phyloP scores from a whole-genome alignment of 2,888 invertebrate species.

The Branchellion lobata region DNA sequence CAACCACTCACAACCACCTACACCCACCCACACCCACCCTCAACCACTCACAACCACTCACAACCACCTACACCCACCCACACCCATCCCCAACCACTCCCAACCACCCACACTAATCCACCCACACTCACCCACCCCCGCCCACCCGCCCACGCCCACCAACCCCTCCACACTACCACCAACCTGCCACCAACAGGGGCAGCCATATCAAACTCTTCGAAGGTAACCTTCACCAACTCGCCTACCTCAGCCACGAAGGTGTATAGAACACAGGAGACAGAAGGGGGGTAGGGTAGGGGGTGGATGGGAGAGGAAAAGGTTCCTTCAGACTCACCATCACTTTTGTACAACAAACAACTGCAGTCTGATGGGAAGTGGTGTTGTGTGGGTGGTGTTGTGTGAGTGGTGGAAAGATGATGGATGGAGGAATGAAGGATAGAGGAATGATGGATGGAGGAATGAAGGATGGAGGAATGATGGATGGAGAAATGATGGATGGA shows the following conservation, averaged over 20 bases:
- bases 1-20: too few relatives aligned
- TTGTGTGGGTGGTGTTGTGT: not conserved
- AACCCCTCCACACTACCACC: too few relatives aligned
- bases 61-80: not conserved
- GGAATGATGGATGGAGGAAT: too few relatives aligned
- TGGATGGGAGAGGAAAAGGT: conserved; percentile 81
- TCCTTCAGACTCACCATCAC: conserved; percentile 77
- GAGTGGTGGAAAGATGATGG: not conserved
- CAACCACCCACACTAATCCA: too few relatives aligned
- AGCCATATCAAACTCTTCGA: conserved; percentile 75
- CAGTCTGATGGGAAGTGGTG: conserved; percentile 69
- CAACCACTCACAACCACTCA: not conserved
- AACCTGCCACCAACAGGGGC: conserved; percentile 41
- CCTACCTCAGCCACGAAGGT: conserved; percentile 77
- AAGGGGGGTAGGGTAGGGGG: conserved; percentile 75
- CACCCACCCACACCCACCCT: too few relatives aligned
- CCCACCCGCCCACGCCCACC: too few relatives aligned
- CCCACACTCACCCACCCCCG: not conserved
- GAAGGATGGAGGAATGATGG: too few relatives aligned
- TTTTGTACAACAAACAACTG: conserved; percentile 78
- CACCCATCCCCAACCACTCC: not conserved
- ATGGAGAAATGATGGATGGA: too few relatives aligned
- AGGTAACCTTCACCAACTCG: conserved; percentile 79
- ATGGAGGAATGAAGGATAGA: not conserved
- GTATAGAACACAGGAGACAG: conserved; percentile 79